These are phyloP conservation scores for Coturnix japonica DNA, from an alignment of 2,113 vertebrate genomes.

Conservation along the genomic window DNA sequence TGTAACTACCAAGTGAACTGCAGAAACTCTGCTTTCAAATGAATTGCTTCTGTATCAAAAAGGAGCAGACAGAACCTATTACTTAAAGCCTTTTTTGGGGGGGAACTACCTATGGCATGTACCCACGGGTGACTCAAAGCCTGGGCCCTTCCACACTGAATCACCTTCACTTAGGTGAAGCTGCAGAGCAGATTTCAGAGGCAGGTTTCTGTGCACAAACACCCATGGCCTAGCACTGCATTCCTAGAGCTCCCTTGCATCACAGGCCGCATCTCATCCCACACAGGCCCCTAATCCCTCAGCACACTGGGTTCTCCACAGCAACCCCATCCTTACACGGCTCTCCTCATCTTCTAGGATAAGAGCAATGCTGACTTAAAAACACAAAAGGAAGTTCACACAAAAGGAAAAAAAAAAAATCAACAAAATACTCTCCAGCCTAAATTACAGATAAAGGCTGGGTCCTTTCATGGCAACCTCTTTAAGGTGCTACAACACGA, in stretches of 20 bases:
- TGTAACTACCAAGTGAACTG: background rate
- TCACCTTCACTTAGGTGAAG: background rate
- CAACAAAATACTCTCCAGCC: background rate
- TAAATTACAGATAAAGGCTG: background rate
- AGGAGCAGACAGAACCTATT: background rate
- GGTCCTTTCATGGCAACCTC: background rate
- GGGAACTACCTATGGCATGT: background rate
- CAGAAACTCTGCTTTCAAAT: background rate
- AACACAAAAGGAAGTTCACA: fast-evolving
- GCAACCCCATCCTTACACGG: background rate
- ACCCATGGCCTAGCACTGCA: background rate
- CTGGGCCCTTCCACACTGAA: background rate
- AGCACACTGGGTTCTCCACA: fast-evolving
- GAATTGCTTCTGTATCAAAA: background rate
- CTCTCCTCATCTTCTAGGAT: background rate
- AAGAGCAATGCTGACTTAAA: background rate
- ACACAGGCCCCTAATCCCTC: background rate
- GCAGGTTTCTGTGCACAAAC: background rate
- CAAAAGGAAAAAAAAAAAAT: background rate
- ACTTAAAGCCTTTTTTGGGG: background rate
- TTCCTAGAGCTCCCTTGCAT: background rate
- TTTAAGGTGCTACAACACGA: fast-evolving
- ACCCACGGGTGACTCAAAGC: background rate
- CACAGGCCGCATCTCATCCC: background rate
- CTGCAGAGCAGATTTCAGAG: background rate